Evolutionary conservation across 2,113 vertebrate genomes (phyloP).

Genomic region (Laterallus jamaicensis): DNA sequence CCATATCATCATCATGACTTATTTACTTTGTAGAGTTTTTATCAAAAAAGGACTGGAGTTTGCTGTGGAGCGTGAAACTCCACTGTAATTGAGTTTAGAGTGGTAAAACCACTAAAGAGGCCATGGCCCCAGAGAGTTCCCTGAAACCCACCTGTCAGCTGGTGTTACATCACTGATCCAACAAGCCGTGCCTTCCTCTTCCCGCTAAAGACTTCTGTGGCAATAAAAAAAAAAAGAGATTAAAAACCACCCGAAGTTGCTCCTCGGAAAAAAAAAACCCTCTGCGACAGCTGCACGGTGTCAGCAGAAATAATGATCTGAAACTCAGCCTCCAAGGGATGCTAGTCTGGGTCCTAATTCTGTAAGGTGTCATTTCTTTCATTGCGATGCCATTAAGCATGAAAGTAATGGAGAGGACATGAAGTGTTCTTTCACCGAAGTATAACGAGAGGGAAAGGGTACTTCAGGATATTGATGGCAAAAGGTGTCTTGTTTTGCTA

Average conservation of each 20-base stretch:
- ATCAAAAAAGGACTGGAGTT: constrained; percentile 78
- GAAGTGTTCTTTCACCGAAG: constrained; percentile 34
- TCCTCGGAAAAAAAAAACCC: constrained; percentile 44
- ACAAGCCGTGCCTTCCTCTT: constrained; percentile 71
- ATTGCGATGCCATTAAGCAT: constrained; percentile 40
- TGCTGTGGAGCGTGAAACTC: constrained; percentile 78
- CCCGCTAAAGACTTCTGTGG: constrained; percentile 75
- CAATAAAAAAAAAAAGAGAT: constrained; percentile 10
- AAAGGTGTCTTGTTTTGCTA: constrained; percentile 15
- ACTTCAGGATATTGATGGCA: background rate
- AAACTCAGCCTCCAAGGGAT: constrained; percentile 73
- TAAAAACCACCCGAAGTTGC: constrained; percentile 51
- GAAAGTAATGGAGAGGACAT: constrained; percentile 63
- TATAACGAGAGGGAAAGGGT: background rate
- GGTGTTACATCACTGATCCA: constrained; percentile 89
- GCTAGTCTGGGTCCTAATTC: constrained; percentile 53
- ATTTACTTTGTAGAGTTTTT: constrained; percentile 81
- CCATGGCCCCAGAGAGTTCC: constrained; percentile 89
- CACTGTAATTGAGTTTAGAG: constrained; percentile 85
- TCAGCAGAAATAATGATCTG: constrained; percentile 83
- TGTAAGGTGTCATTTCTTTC: constrained; percentile 69
- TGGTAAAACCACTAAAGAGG: constrained; percentile 82
- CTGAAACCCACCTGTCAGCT: constrained; percentile 95
- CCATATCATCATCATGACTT: constrained; percentile 81
- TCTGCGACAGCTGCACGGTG: constrained; percentile 81